Conservation (phyloP, 2,888 invertebrate species). For the Trichogramma dendrolimi region DNA sequence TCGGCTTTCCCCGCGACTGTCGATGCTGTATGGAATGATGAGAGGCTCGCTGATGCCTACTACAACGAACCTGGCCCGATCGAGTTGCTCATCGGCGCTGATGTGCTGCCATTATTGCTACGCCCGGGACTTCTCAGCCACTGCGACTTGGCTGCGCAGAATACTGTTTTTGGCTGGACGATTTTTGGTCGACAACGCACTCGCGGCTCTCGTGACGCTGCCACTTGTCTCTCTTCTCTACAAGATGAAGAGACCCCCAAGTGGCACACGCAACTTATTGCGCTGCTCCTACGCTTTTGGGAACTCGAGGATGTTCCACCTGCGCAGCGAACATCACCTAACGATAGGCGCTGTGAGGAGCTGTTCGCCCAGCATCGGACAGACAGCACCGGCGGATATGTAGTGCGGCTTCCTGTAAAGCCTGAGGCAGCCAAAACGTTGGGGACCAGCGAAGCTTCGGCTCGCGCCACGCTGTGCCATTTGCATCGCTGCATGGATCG, state of each 20-base stretch:
- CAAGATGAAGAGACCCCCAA: background rate
- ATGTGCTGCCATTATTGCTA: background rate
- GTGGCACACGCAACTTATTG: background rate
- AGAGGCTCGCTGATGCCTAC: background rate
- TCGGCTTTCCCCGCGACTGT: too few relatives aligned
- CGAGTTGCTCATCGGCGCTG: background rate
- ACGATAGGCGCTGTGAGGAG: background rate
- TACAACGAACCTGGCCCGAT: background rate
- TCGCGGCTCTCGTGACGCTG: background rate
- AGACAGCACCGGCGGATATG: background rate
- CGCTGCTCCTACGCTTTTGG: background rate
- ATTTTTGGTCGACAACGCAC: too few relatives aligned
- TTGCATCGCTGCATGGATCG: constrained; percentile 1
- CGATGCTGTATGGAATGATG: too few relatives aligned
- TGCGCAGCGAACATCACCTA: background rate
- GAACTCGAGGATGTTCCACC: background rate
- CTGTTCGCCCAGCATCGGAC: background rate
- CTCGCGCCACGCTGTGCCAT: too few relatives aligned
- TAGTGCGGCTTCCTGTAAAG: background rate
- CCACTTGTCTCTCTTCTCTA: background rate
- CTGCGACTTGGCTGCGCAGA: too few relatives aligned
- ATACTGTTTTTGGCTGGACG: too few relatives aligned
- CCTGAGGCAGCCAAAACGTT: too few relatives aligned
- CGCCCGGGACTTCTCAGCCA: too few relatives aligned
- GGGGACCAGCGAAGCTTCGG: too few relatives aligned